These are phyloP conservation scores for Andrena haemorrhoa DNA, from an alignment of 2,888 invertebrate species.

Conservation along the genomic window DNA sequence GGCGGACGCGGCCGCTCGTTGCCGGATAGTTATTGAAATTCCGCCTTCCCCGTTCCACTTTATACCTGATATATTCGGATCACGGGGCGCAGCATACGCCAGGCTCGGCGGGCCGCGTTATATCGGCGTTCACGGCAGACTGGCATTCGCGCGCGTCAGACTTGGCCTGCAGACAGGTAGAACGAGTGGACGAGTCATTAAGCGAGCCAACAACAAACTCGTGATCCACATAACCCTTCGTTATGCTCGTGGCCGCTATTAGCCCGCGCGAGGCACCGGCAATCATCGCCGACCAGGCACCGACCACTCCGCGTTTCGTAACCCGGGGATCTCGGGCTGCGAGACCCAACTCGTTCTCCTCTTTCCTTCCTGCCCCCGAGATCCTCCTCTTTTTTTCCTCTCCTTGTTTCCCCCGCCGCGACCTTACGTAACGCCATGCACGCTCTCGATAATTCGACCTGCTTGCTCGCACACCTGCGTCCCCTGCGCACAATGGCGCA, in stretches of 20 bases:
- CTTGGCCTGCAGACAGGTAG: constrained; percentile 59
- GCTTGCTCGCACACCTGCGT: constrained; percentile 54
- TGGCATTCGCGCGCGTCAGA: constrained; percentile 27
- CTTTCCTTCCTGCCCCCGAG: constrained; percentile 26
- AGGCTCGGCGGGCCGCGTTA: constrained; percentile 47
- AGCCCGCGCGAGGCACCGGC: constrained; percentile 58
- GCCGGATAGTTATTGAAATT: constrained; percentile 50
- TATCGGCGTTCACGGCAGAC: constrained; percentile 46
- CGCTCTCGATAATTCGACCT: constrained; percentile 56
- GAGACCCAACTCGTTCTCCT: constrained; percentile 67
- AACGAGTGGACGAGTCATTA: constrained; percentile 69
- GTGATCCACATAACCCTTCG: constrained; percentile 72
- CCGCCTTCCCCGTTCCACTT: constrained; percentile 29
- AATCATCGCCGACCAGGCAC: constrained; percentile 65
- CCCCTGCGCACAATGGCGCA: constrained; percentile 41
- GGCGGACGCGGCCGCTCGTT: constrained; percentile 6
- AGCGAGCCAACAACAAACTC: constrained; percentile 73
- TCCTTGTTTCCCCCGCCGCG: constrained; percentile 31
- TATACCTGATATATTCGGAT: constrained; percentile 38
- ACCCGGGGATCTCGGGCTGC: constrained; percentile 32
- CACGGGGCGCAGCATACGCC: constrained; percentile 21
- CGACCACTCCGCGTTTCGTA: constrained; percentile 61
- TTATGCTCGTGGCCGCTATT: constrained; percentile 68
- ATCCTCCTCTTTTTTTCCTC: constrained; percentile 19
- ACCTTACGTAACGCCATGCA: constrained; percentile 66